phyloP scores from a whole-genome alignment of 2,888 invertebrate species.

The Mystacides longicornis region DNA sequence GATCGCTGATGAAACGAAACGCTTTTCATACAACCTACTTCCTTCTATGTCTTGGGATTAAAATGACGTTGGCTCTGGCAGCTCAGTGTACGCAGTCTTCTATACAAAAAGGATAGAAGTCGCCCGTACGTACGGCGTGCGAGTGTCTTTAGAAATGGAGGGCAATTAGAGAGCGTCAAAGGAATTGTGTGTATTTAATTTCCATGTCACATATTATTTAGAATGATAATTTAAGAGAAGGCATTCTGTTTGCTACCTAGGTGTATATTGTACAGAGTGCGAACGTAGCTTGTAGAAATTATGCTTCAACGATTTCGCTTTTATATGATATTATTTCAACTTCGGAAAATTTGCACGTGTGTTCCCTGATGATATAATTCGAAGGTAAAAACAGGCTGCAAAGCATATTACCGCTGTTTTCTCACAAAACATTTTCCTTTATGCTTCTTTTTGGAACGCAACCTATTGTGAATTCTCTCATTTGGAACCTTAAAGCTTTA shows the following conservation, averaged over 20 bases:
- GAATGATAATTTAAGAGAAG: constrained; percentile 1
- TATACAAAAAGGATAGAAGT: background rate
- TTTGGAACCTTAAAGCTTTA: too few species aligned
- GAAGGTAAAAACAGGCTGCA: background rate
- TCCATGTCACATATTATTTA: constrained; percentile 7
- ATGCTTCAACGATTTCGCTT: constrained; percentile 1
- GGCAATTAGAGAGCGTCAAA: constrained; percentile 13
- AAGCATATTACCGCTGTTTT: too few species aligned
- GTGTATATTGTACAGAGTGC: background rate
- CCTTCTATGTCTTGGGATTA: background rate
- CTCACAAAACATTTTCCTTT: too few species aligned
- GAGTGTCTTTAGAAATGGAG: constrained; percentile 7
- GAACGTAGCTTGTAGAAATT: background rate
- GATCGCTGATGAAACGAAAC: too few species aligned
- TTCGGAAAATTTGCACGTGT: background rate
- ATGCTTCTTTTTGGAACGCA: too few species aligned
- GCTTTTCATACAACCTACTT: background rate
- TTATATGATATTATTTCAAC: background rate
- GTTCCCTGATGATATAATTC: background rate
- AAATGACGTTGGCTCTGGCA: background rate
- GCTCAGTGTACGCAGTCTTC: background rate
- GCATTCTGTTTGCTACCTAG: background rate
- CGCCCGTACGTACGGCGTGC: background rate
- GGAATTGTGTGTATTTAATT: constrained; percentile 11
- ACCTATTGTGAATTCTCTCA: too few species aligned